These are phyloP conservation scores for Hecatera dysodea DNA, from an alignment of 2,888 invertebrate genomes.

Conservation along the genomic window DNA sequence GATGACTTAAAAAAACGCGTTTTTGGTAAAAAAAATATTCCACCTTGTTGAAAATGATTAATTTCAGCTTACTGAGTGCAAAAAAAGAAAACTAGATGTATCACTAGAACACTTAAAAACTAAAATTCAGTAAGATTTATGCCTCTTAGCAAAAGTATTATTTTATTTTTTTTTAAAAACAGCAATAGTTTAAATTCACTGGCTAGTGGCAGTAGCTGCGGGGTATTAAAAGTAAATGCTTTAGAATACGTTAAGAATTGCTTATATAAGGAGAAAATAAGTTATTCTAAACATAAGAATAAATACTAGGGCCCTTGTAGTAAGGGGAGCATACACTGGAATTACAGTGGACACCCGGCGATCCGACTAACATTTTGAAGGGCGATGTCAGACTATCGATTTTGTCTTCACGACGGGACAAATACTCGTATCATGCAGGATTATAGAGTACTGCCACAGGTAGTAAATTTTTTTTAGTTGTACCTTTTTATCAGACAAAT, in stretches of 20 bases:
- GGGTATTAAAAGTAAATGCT: constrained; percentile 45
- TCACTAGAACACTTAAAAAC: constrained; percentile 25
- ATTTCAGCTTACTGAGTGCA: constrained; percentile 26
- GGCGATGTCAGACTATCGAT: too few species aligned
- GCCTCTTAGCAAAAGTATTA: not conserved
- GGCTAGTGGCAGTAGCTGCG: constrained; percentile 24
- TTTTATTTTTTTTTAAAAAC: not conserved
- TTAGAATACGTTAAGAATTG: constrained; percentile 26
- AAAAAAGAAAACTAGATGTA: constrained; percentile 7
- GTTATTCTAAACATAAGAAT: constrained; percentile 40
- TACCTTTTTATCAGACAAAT: too few species aligned
- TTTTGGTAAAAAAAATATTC: not conserved
- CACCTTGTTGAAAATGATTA: constrained; percentile 68
- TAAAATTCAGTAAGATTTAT: constrained; percentile 16
- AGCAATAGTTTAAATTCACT: not conserved
- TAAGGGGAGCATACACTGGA: constrained; percentile 12
- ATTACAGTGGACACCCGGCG: not conserved
- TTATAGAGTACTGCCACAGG: too few species aligned
- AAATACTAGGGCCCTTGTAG: constrained; percentile 27
- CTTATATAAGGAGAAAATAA: constrained; percentile 31
- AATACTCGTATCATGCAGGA: too few species aligned
- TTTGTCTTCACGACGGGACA: too few species aligned
- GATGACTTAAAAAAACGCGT: not conserved
- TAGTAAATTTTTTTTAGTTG: too few species aligned
- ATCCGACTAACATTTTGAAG: too few species aligned